Percentiles rank a stretch among this genome's conserved stretches.
Conservation (phyloP, 2,113 vertebrate species). For the Ardeotis arabs region DNA sequence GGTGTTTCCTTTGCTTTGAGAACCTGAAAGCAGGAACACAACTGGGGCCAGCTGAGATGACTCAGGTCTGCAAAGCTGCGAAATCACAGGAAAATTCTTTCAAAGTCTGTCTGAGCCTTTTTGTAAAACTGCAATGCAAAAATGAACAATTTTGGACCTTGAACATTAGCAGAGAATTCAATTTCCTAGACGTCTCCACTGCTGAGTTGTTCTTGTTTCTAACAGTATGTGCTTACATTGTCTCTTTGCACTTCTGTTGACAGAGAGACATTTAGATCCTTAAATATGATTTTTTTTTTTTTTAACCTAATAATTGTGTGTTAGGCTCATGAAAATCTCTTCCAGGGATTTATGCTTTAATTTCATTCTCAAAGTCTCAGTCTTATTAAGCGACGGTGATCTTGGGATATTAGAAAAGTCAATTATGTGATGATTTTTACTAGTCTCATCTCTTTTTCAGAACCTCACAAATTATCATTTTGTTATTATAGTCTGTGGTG, state of each 20-base stretch:
- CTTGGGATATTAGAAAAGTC: constrained; percentile 40
- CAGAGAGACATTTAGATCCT: background rate
- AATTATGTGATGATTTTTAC: constrained; percentile 42
- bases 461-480: constrained; percentile 46
- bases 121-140: background rate
- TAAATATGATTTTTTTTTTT: background rate
- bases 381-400: background rate
- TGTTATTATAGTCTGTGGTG: constrained; percentile 41
- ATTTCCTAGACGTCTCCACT: background rate
- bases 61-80: background rate
- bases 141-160: background rate
- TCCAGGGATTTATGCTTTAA: constrained; percentile 26
- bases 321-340: background rate
- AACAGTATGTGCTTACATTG: background rate
- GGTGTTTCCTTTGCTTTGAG: background rate
- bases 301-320: background rate
- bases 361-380: constrained; percentile 6
- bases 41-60: no score
- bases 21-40: background rate
- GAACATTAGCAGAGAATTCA: background rate
- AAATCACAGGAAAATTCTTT: background rate
- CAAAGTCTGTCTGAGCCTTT: background rate
- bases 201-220: background rate
- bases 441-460: constrained; percentile 41
- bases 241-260: background rate